Conservation (phyloP, 2,888 invertebrate species). For the Lasioglossum malachurum region DNA sequence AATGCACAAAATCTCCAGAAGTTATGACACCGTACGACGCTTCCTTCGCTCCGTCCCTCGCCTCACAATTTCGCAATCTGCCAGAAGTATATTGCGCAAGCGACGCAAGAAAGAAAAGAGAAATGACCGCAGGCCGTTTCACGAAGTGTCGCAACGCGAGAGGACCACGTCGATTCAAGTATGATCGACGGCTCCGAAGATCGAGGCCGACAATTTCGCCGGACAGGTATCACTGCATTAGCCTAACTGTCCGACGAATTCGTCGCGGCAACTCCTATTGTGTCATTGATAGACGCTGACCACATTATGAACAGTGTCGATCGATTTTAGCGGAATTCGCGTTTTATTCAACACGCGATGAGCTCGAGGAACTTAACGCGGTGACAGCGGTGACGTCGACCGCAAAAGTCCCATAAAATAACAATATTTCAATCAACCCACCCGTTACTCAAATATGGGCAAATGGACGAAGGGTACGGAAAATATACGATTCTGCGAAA, state of each 20-base stretch:
- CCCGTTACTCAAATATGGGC: background rate
- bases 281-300: background rate
- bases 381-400: background rate
- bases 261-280: background rate
- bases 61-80: background rate
- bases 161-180: conserved; percentile 12
- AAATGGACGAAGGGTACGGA: too few species aligned
- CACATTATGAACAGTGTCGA: background rate
- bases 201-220: background rate
- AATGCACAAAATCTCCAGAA: background rate
- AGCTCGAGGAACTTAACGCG: too few species aligned
- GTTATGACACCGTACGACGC: background rate
- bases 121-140: background rate
- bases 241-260: conserved; percentile 13
- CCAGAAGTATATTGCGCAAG: conserved; percentile 50
- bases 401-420: background rate
- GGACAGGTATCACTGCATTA: background rate
- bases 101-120: conserved; percentile 15
- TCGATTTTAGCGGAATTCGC: background rate
- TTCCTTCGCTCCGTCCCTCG: background rate
- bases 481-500: background rate
- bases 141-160: conserved; percentile 23
- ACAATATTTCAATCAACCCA: background rate
- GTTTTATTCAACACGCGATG: background rate
- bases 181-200: background rate